Conservation (phyloP, 2,888 invertebrate genomes). For the Melinopterus prodromus region DNA sequence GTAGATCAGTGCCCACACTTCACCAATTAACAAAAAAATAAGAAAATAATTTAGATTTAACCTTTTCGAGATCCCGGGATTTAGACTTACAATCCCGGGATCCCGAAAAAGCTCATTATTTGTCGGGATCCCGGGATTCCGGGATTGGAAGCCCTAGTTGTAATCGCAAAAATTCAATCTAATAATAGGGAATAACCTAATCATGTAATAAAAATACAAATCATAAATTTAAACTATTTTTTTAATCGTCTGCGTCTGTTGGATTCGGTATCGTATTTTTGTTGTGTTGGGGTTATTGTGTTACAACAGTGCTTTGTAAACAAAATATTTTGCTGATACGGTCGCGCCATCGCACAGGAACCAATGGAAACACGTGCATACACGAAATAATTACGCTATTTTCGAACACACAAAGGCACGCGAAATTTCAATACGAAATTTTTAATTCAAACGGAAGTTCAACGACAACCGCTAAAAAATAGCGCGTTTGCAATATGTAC, state of each 20-base stretch:
- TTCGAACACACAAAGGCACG: not conserved
- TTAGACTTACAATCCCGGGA: too few relatives aligned
- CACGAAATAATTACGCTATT: constrained; percentile 4
- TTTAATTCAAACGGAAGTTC: not conserved
- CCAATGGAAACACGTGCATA: not conserved
- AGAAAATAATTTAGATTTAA: too few relatives aligned
- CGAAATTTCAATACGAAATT: not conserved
- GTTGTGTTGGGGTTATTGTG: not conserved
- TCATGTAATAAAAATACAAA: not conserved
- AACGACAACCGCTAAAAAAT: not conserved
- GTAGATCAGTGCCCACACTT: too few relatives aligned
- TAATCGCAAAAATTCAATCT: not conserved
- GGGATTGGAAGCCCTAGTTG: too few relatives aligned
- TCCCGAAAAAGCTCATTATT: too few relatives aligned
- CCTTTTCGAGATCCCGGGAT: too few relatives aligned
- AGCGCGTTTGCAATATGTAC: not conserved
- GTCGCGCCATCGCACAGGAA: not conserved
- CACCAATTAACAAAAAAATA: too few relatives aligned
- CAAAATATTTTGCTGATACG: not conserved
- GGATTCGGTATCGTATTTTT: not conserved
- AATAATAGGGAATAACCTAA: not conserved
- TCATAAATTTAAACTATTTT: not conserved
- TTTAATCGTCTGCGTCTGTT: not conserved
- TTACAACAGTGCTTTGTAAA: not conserved
- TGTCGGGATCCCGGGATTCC: too few relatives aligned